These are phyloP conservation scores for Mystacornis crossleyi DNA, from an alignment of 2,113 vertebrate species.

Conservation along the genomic window DNA sequence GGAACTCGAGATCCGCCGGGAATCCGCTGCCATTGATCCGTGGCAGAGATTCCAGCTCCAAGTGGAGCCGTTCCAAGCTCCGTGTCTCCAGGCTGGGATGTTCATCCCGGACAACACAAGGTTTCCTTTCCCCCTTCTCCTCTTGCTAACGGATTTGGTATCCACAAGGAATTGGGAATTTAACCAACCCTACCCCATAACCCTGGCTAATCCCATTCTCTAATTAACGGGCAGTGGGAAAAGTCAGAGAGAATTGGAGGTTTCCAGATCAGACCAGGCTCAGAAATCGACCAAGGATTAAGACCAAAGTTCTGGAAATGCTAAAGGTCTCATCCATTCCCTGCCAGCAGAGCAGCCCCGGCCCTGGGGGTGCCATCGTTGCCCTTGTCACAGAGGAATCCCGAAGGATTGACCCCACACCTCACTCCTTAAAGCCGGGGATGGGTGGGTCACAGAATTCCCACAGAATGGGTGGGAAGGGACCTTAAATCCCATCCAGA, in stretches of 20 bases:
- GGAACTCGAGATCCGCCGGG: accelerated
- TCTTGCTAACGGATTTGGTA: background rate
- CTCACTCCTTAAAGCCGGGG: background rate
- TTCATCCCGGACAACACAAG: background rate
- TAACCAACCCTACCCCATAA: background rate
- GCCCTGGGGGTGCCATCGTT: background rate
- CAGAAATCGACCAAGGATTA: background rate
- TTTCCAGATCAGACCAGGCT: background rate
- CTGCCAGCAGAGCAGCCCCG: background rate
- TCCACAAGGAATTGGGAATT: background rate
- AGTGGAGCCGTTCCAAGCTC: background rate
- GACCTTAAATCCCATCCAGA: accelerated
- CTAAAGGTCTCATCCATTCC: background rate
- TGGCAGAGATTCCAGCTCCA: background rate
- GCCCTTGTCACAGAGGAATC: background rate
- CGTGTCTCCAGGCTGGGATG: background rate
- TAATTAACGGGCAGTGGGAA: background rate
- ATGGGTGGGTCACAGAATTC: background rate
- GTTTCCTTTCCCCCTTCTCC: background rate
- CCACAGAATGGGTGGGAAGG: too few relatives aligned
- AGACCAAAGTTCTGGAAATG: background rate
- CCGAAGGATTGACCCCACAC: accelerated
- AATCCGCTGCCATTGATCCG: background rate
- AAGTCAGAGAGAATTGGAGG: background rate
- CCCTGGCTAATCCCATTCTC: background rate